phyloP scores from a whole-genome alignment of 2,113 vertebrate species.

The Spheniscus mendiculus region DNA sequence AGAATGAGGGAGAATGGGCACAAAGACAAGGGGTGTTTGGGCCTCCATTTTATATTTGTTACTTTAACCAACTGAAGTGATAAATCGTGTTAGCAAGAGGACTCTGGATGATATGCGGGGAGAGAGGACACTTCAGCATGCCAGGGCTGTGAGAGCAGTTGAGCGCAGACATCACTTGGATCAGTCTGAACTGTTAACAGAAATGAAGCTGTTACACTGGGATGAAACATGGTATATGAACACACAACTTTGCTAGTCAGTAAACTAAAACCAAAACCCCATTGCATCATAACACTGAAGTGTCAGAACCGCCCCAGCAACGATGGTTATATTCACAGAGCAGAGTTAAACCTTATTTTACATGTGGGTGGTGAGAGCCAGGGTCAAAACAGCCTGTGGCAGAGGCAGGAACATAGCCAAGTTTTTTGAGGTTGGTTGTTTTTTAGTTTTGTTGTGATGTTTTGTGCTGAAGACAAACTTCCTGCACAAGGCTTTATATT shows the following conservation, averaged over 20 bases:
- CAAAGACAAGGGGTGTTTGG: neutral
- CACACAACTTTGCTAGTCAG: neutral
- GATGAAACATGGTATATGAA: neutral
- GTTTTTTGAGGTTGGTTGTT: neutral
- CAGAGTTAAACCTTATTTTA: neutral
- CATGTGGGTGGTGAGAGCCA: neutral
- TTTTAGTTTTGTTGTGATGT: neutral
- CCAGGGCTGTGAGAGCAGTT: neutral
- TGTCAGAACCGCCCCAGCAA: neutral
- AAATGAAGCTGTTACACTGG: neutral
- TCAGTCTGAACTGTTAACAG: neutral
- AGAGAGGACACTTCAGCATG: neutral
- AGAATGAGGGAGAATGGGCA: neutral
- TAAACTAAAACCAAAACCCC: neutral
- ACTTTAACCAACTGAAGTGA: neutral
- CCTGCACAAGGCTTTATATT: neutral
- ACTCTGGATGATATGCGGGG: neutral
- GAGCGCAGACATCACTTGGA: neutral
- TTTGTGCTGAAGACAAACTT: neutral
- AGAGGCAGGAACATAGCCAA: neutral
- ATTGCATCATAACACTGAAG: neutral
- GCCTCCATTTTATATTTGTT: neutral
- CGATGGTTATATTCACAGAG: rapidly evolving
- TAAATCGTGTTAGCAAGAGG: neutral
- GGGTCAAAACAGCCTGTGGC: neutral